phyloP scores from a whole-genome alignment of 2,797 vertebrate genomes.

The Eulemur albifrons region DNA sequence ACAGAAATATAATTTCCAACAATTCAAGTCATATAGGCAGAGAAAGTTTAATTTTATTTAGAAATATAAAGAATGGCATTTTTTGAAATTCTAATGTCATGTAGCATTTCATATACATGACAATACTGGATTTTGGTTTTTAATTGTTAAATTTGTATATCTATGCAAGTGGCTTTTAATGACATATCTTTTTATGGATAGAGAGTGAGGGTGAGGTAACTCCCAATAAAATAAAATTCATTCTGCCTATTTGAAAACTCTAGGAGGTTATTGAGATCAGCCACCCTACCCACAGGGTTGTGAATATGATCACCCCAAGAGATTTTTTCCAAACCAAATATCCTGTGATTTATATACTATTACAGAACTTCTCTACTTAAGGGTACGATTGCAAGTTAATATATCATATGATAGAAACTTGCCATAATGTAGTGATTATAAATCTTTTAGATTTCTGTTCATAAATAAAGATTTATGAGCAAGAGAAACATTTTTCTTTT shows the following conservation, averaged over 20 bases:
- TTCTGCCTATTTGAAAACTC: neutral
- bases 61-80: neutral
- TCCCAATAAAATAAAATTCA: neutral
- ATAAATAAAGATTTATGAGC: slow-evolving; percentile 74
- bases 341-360: slow-evolving; percentile 47
- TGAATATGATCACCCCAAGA: neutral
- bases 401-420: slow-evolving; percentile 62
- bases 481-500: slow-evolving; percentile 65
- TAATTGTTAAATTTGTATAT: neutral
- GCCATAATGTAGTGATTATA: slow-evolving; percentile 61
- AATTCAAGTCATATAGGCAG: neutral
- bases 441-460: slow-evolving; percentile 72
- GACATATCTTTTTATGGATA: neutral
- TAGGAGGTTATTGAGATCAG: neutral
- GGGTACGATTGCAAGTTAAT: slow-evolving; percentile 54
- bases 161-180: neutral
- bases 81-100: neutral
- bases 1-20: neutral
- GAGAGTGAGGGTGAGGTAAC: fast-evolving
- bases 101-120: neutral
- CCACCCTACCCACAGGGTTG: neutral
- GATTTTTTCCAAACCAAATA: neutral
- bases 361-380: slow-evolving; percentile 23
- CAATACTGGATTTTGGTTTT: neutral
- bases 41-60: neutral